These are phyloP conservation scores for Toxotes jaculatrix DNA, from an alignment of 2,113 vertebrate genomes.

Conservation along the genomic window DNA sequence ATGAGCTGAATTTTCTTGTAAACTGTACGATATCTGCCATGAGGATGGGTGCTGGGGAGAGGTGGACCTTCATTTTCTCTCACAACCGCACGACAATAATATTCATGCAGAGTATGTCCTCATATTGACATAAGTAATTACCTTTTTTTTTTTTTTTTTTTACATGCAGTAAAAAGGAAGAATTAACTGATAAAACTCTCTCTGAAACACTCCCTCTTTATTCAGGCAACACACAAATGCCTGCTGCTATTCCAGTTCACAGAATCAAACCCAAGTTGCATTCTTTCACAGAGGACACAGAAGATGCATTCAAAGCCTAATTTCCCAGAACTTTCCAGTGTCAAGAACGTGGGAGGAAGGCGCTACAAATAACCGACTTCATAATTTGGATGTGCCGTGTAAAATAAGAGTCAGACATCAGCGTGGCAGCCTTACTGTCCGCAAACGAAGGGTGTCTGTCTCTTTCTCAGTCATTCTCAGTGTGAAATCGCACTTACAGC, in stretches of 20 bases:
- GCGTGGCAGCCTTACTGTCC: neutral
- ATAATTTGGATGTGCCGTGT: neutral
- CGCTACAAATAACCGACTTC: neutral
- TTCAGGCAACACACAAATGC: slow-evolving; percentile 22
- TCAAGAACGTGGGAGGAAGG: slow-evolving; percentile 1
- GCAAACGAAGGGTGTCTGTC: neutral
- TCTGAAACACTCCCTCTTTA: slow-evolving; percentile 13
- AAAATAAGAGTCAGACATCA: slow-evolving; percentile 18
- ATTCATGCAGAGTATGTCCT: neutral
- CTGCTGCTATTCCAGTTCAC: slow-evolving; percentile 14
- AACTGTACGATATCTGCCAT: neutral
- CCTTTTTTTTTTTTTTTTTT: neutral
- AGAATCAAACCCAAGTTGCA: slow-evolving; percentile 39
- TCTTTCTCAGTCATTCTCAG: slow-evolving; percentile 5
- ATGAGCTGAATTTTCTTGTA: neutral
- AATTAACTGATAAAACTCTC: neutral
- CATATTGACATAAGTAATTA: neutral
- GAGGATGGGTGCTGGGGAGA: too few species aligned
- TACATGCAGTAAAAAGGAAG: neutral
- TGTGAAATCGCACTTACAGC: slow-evolving; percentile 46
- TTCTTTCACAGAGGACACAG: slow-evolving; percentile 44
- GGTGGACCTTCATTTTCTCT: neutral
- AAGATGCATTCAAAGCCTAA: slow-evolving; percentile 41
- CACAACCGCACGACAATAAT: neutral
- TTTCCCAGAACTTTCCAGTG: slow-evolving; percentile 33